Conservation (phyloP, 2,113 vertebrate genomes). For the Nycticorax nycticorax region DNA sequence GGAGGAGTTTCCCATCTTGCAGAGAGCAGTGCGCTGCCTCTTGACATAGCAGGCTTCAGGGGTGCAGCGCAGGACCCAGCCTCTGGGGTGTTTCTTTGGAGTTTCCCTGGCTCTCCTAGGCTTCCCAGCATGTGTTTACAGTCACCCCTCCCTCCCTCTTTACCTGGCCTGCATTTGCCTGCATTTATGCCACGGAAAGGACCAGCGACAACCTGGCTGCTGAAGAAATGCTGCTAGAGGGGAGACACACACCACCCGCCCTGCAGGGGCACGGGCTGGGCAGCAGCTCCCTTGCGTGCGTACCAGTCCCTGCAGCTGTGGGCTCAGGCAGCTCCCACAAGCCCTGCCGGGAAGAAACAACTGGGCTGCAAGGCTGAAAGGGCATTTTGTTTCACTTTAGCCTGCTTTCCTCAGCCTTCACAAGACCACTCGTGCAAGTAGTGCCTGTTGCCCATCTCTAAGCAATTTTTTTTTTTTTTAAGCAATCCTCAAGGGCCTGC, state of each 20-base stretch:
- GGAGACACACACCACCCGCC: neutral
- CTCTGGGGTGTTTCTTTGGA: neutral
- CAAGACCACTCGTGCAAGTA: neutral
- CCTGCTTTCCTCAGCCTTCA: neutral
- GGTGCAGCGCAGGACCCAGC: neutral
- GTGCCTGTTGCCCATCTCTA: neutral
- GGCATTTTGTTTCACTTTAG: neutral
- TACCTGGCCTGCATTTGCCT: neutral
- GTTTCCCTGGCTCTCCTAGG: neutral
- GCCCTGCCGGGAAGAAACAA: neutral
- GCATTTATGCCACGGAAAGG: neutral
- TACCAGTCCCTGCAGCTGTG: no score
- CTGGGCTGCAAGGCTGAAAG: neutral
- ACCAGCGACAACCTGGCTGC: neutral
- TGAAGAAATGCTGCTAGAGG: neutral
- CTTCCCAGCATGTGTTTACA: neutral
- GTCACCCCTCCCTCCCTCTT: neutral
- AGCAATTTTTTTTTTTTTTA: neutral
- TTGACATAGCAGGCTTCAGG: neutral
- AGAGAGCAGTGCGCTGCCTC: neutral
- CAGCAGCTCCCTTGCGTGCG: no score
- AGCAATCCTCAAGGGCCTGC: neutral
- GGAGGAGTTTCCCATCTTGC: neutral
- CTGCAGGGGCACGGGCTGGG: neutral
- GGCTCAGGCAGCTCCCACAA: no score